phyloP scores from a whole-genome alignment of 2,113 vertebrate species.

The Pseudonaja textilis region DNA sequence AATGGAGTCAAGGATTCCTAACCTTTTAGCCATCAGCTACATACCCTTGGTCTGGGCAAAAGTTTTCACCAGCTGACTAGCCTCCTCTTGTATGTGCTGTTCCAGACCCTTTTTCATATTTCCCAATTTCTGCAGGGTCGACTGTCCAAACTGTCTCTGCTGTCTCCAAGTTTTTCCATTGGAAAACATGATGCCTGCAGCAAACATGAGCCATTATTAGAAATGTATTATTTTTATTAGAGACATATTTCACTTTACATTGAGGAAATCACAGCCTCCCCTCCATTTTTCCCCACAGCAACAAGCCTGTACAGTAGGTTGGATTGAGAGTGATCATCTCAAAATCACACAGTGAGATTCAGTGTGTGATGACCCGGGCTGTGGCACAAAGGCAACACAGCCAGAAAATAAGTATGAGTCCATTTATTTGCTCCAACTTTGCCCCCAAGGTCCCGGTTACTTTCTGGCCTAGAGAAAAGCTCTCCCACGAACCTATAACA shows the following conservation, averaged over 20 bases:
- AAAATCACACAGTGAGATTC: neutral
- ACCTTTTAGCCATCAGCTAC: neutral
- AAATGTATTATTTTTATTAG: neutral
- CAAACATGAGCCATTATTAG: neutral
- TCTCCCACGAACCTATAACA: too few relatives aligned
- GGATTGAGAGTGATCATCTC: neutral
- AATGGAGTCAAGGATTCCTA: neutral
- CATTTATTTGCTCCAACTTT: too few relatives aligned
- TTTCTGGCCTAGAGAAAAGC: too few relatives aligned
- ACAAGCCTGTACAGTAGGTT: neutral
- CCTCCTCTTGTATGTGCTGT: conserved; percentile 39
- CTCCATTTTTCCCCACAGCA: neutral
- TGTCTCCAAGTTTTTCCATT: conserved; percentile 35
- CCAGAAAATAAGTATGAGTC: too few relatives aligned
- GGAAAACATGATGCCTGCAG: conserved; percentile 52
- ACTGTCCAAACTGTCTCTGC: conserved; percentile 43
- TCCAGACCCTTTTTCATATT: conserved; percentile 33
- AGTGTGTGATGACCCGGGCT: neutral
- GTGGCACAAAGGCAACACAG: too few relatives aligned
- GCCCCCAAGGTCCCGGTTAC: too few relatives aligned
- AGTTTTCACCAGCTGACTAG: conserved; percentile 21
- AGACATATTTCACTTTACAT: neutral
- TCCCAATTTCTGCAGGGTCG: conserved; percentile 28
- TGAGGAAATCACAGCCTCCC: neutral
- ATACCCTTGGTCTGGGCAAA: conserved; percentile 46